Evolutionary conservation across 2,888 invertebrate genomes (phyloP).

Genomic region (Malthinus seriepunctatus): DNA sequence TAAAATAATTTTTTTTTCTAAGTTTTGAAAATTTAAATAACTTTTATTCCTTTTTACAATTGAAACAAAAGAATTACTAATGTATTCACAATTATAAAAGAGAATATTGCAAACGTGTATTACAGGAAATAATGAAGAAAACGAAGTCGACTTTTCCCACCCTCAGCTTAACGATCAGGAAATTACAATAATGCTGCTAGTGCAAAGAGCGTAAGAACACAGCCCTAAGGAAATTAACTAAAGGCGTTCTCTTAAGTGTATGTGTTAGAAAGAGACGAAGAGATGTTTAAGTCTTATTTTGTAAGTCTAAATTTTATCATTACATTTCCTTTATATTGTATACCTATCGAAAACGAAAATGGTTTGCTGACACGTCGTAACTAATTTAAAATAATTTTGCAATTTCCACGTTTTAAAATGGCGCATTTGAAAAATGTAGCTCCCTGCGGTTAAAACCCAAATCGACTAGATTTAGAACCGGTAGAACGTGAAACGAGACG

Average conservation of each 20-base stretch:
- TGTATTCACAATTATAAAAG: conserved; percentile 2
- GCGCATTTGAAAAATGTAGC: conserved; percentile 16
- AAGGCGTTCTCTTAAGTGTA: conserved; percentile 13
- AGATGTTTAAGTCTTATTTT: conserved; percentile 24
- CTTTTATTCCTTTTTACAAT: no score
- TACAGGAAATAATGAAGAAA: conserved; percentile 19
- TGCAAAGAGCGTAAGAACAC: conserved; percentile 41
- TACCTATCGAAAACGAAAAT: conserved; percentile 1
- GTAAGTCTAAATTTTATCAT: conserved; percentile 13
- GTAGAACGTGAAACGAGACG: conserved; percentile 48
- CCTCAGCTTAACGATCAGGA: conserved; percentile 43
- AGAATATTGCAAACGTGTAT: conserved; percentile 20
- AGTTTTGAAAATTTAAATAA: no score
- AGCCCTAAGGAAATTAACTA: conserved; percentile 38
- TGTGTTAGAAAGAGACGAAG: background rate
- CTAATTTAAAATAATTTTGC: background rate
- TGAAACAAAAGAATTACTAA: no score
- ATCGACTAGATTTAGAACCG: conserved; percentile 48
- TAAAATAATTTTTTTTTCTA: no score
- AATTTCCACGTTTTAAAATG: background rate
- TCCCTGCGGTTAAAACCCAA: conserved; percentile 18
- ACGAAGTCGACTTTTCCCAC: conserved; percentile 32
- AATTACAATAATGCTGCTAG: conserved; percentile 44
- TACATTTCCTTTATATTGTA: conserved; percentile 9
- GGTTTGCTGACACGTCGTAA: conserved; percentile 2